Percentiles rank a stretch among this genome's conserved stretches.
Evolutionary conservation across 2,113 vertebrate species (phyloP).

Genomic region (Casuarius casuarius): DNA sequence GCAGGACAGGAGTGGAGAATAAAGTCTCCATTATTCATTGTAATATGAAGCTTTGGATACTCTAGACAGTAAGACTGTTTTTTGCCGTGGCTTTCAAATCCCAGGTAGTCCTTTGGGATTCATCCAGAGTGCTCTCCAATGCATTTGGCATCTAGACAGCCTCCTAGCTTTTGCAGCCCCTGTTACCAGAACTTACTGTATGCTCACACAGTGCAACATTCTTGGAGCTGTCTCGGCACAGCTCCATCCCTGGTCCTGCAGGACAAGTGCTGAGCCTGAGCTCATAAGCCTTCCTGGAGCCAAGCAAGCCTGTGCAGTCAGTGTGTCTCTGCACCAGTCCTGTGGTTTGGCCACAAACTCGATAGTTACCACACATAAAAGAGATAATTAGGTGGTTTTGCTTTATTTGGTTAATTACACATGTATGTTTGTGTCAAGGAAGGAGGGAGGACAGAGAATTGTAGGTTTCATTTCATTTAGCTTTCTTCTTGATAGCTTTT

Average conservation of each 20-base stretch:
- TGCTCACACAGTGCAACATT: rapidly evolving
- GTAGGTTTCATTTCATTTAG: neutral
- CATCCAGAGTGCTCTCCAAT: neutral
- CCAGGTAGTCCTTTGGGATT: neutral
- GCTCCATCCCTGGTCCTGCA: neutral
- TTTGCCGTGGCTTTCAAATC: neutral
- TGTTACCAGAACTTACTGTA: neutral
- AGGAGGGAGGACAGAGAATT: neutral
- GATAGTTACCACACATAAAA: neutral
- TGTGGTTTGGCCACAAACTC: neutral
- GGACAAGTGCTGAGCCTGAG: neutral
- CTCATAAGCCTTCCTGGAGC: neutral
- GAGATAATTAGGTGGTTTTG: neutral
- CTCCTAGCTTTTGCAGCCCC: neutral
- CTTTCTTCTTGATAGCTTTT: neutral
- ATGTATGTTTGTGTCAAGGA: neutral
- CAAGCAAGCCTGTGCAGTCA: neutral
- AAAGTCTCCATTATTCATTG: neutral
- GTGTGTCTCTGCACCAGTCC: neutral
- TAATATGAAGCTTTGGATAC: neutral
- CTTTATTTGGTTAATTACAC: neutral
- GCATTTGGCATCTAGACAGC: neutral
- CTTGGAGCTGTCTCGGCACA: neutral
- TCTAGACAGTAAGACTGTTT: neutral
- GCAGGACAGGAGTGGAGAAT: neutral